These are phyloP conservation scores for Galaxias olidus DNA, from an alignment of 2,797 vertebrate genomes.

Conservation along the genomic window DNA sequence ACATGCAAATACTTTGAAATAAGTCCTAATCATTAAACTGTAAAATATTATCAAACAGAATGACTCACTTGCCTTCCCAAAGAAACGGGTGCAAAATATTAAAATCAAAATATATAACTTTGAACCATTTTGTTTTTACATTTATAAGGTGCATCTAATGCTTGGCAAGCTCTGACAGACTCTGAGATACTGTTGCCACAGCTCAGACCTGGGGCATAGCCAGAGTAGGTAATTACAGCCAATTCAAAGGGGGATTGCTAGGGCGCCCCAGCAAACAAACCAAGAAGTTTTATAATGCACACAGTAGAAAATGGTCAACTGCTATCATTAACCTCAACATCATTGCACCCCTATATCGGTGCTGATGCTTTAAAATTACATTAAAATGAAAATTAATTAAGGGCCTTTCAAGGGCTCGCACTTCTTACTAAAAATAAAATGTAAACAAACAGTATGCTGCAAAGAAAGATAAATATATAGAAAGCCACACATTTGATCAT, in stretches of 20 bases:
- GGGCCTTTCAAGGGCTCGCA: background rate
- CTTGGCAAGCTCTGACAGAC: conserved; percentile 51
- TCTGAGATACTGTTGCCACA: conserved; percentile 51
- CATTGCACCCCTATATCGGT: too few relatives aligned
- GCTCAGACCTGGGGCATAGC: conserved; percentile 53
- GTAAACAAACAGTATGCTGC: too few relatives aligned
- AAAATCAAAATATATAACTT: conserved; percentile 22
- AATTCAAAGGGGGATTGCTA: conserved; percentile 57
- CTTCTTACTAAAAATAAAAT: conserved; percentile 5
- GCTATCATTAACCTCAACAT: conserved; percentile 53
- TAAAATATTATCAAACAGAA: too few relatives aligned
- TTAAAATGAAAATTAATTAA: too few relatives aligned
- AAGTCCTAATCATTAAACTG: background rate
- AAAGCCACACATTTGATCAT: too few relatives aligned
- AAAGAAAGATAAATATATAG: background rate
- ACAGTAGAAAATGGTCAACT: conserved; percentile 49
- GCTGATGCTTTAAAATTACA: too few relatives aligned
- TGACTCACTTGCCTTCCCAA: background rate
- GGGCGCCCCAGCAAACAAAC: conserved; percentile 62
- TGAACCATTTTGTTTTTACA: conserved; percentile 28
- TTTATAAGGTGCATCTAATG: conserved; percentile 37
- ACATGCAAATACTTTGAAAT: background rate
- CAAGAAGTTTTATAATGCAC: conserved; percentile 59
- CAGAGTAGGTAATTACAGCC: conserved; percentile 53
- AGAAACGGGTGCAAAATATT: background rate